These are phyloP conservation scores for Coccyzus lansbergi DNA, from an alignment of 2,797 vertebrate species.

Conservation along the genomic window DNA sequence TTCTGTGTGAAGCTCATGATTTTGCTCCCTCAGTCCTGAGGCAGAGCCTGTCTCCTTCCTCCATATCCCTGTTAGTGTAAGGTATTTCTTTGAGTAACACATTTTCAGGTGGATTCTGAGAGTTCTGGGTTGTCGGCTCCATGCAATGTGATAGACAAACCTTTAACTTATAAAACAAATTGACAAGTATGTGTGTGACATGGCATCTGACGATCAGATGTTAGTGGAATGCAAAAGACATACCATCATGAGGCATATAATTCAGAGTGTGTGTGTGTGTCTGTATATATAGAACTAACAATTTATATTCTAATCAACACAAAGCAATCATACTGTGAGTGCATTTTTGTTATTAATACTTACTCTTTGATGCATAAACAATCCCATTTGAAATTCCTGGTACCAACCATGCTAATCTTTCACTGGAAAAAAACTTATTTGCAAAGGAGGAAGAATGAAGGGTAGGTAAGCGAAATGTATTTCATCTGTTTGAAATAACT, in stretches of 20 bases:
- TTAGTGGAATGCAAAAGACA: conserved; percentile 41
- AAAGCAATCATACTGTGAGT: conserved; percentile 77
- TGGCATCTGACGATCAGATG: conserved; percentile 60
- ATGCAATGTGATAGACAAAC: neutral
- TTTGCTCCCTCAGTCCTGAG: neutral
- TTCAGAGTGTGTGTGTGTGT: conserved; percentile 24
- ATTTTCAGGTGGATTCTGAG: neutral
- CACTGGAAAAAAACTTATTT: conserved; percentile 60
- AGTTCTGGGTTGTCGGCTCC: neutral
- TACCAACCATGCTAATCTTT: conserved; percentile 70
- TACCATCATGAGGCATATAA: conserved; percentile 7
- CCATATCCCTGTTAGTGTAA: neutral
- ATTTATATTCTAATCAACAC: conserved; percentile 77
- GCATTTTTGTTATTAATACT: conserved; percentile 75
- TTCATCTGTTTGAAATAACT: conserved; percentile 58
- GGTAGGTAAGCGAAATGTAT: conserved; percentile 58
- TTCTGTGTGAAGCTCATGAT: conserved; percentile 5
- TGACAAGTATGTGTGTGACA: neutral
- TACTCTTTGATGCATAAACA: conserved; percentile 78
- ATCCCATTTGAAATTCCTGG: conserved; percentile 76
- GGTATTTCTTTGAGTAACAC: neutral
- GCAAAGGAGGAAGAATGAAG: conserved; percentile 9
- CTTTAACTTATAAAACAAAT: conserved; percentile 34
- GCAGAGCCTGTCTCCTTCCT: neutral
- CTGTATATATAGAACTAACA: conserved; percentile 75